Base-by-base conservation (phyloP, 2,797 vertebrate species). In the Falco rusticolus region DNA sequence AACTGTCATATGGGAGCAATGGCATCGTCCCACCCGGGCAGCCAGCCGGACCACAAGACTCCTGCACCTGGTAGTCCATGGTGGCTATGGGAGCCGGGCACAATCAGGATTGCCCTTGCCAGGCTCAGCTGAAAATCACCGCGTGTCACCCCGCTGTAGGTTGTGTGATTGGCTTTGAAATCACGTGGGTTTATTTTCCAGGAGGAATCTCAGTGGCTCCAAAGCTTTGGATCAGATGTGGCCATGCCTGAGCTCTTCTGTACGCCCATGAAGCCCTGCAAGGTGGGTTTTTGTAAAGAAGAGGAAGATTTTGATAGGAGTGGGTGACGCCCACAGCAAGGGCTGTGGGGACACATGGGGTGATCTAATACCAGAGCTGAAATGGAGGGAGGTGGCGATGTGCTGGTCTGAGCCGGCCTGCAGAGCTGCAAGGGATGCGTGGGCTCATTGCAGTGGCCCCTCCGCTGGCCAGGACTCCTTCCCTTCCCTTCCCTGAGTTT, bases 1-100 rank as follows among this genome's bases (percentile, higher is more conserved):
- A 70, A 21, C 78, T 29, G 43, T 94, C 84, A 83, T 37, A 94
- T 64, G 91, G 89, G 60, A 84, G 60, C 15, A 82, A 84, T 91
- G 79, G 76, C 68, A 6, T 19, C 64, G 89, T 95, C 90, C 90
- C 78, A 74, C 66, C 56, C 11, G 18, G 61, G 63, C 5, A 5
- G 84, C 34, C 69, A 56, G 22, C 89, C 0, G 3, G 57, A 61
- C 57, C 69, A 3, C 19, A 61, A 43, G 63, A 68, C 47, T 93
- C 57, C 84, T 1, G 24, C 28, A 85, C 50, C 59, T 41, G 43
- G 34, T 54, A 48, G 48, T 26, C 41, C 83, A 22, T 5, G 0
- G 61, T 13, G 37, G 4, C 33, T 4, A 3, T 29, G 54, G 77
- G 90, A 86, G 53, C 79, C 29, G 41, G 50, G 63, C 87, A 82